A percentile compares a stretch with the other conserved stretches of the same genome.
phyloP scores from a whole-genome alignment of 2,113 vertebrate genomes.

The Boulengeromyrus knoepffleri region DNA sequence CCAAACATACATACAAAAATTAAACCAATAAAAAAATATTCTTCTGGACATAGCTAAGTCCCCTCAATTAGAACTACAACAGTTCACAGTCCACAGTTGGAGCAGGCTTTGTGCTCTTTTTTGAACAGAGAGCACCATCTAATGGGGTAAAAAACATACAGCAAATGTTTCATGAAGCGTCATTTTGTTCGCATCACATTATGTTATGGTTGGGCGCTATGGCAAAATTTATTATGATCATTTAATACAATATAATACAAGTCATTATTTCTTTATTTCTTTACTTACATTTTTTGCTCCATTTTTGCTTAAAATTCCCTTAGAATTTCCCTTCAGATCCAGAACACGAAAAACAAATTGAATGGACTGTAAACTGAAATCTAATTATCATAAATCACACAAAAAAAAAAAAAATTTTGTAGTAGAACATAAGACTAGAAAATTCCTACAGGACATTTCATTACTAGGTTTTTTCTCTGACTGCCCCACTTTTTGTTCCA shows the following conservation, averaged over 20 bases:
- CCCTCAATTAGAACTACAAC: not conserved
- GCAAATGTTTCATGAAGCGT: too few species aligned
- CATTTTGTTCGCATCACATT: not conserved
- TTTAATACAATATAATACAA: not conserved
- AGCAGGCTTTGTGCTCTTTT: too few species aligned
- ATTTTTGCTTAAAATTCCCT: not conserved
- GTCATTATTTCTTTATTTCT: not conserved
- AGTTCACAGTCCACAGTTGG: not conserved
- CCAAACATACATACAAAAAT: not conserved
- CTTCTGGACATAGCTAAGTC: not conserved
- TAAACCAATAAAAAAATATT: not conserved
- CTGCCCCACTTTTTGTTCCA: not conserved
- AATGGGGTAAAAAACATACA: too few species aligned
- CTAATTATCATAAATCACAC: not conserved
- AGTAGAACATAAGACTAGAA: not conserved
- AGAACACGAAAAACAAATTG: not conserved
- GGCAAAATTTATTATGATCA: not conserved
- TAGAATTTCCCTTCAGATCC: not conserved
- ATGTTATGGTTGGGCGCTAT: not conserved
- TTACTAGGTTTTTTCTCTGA: not conserved
- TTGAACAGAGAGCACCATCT: too few species aligned
- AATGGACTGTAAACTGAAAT: not conserved
- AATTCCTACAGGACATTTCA: not conserved
- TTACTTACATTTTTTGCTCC: not conserved
- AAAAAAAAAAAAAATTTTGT: not conserved